Evolutionary conservation across 2,797 vertebrate species (phyloP).

Genomic region (Malacoraja senta): DNA sequence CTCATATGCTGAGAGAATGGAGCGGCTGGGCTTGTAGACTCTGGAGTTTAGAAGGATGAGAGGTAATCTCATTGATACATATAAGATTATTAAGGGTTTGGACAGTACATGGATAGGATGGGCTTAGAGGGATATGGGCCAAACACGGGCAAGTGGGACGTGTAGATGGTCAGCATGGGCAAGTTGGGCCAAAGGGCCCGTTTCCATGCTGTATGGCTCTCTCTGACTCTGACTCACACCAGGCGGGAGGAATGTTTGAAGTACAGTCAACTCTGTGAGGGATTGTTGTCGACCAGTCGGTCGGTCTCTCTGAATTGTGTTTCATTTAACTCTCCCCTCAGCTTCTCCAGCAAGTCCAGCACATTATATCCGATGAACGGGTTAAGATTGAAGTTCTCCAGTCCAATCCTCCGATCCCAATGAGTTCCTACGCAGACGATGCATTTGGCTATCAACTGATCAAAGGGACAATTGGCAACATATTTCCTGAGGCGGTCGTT

Average conservation of each 20-base stretch:
- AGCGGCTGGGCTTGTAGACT: too few species aligned
- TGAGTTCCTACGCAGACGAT: background rate
- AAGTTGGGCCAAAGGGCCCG: too few species aligned
- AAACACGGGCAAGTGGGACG: too few species aligned
- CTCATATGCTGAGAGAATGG: too few species aligned
- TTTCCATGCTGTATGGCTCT: too few species aligned
- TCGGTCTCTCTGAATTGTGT: background rate
- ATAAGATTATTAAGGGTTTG: too few species aligned
- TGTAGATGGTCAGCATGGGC: too few species aligned
- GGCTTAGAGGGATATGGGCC: too few species aligned
- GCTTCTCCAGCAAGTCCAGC: background rate
- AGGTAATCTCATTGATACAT: too few species aligned
- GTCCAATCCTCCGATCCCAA: background rate
- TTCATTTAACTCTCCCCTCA: background rate
- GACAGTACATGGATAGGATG: too few species aligned
- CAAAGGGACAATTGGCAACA: background rate
- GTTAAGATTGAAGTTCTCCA: background rate
- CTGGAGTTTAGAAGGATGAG: too few species aligned
- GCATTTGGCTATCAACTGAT: conserved; percentile 12
- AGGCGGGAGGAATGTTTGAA: background rate
- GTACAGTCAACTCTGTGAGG: background rate
- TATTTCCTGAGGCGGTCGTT: background rate
- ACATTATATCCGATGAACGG: background rate
- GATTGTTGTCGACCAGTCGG: background rate
- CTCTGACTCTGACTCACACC: too few species aligned